Base-by-base conservation (phyloP, 2,113 vertebrate genomes). In the Bufo bufo region DNA sequence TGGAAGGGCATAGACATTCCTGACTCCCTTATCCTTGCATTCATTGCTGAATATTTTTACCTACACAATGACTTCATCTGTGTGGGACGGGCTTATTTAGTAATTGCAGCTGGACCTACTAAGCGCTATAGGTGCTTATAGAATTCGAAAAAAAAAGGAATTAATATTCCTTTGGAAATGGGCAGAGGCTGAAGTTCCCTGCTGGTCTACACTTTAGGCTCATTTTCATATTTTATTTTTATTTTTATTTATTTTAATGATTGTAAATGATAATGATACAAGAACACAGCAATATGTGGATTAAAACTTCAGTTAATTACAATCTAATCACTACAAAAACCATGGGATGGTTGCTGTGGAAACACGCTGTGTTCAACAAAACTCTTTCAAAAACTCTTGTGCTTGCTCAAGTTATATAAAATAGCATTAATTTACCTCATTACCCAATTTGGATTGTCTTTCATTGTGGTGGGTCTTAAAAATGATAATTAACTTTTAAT, bases 231-330 rank as follows among this genome's bases (percentile, higher is more conserved):
- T n/a, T n/a, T n/a, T 59, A 1, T 77, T 50, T 77, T 54, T 77
- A 16, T 56, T 20, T 23, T 12, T 81, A 5, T 33, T 71, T 86
- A 61, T 86, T 16, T 23, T 87, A 43, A 80, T 61, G 63, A 82
- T 71, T 65, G 78, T 81, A 58, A 81, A 87, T 59, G 50, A 82
- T 72, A 87, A 87, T 74, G 78, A 52, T 69, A 82, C 78, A 78
- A 69, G 61, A 78, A 69, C 75, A 58, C 33, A 71, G 66, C 86
- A 82, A 87, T 74, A 71, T 82, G 78, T 82, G 52, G 63, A 87
- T 82, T 82, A 87, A 80, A 82, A 82, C 77, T 74, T 74, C 43
- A 82, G 65, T 80, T 87, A 87, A 87, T 82, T 82, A 52, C 78
- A 61, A 63, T 74, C 77, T 87, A 87, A 87, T 87, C 78, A 74